phyloP scores from a whole-genome alignment of 37 sponge, comb jelly and placozoan species.

The Petrosia ficiformis region DNA sequence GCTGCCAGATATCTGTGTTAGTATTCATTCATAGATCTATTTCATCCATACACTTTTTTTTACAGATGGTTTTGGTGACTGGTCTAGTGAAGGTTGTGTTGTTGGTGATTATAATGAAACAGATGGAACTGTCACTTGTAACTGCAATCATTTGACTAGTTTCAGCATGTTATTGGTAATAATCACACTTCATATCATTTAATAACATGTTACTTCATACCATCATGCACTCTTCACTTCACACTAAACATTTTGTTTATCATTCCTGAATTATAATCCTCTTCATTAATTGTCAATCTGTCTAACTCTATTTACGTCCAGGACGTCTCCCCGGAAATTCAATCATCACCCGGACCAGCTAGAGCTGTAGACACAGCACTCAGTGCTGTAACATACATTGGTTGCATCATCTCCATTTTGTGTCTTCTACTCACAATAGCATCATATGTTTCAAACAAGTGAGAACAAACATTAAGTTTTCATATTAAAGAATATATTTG shows the following conservation, averaged over 20 bases:
- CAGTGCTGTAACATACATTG: constrained; percentile 13
- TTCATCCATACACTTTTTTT: not conserved
- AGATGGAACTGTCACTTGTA: not conserved
- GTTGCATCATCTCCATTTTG: constrained; percentile 26
- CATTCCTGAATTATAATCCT: too few relatives aligned
- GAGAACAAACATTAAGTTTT: too few relatives aligned
- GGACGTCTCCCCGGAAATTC: not conserved
- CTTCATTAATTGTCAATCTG: too few relatives aligned
- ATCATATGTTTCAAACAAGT: not conserved
- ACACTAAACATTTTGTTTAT: too few relatives aligned
- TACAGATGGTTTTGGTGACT: not conserved
- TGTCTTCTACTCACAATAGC: constrained; percentile 11
- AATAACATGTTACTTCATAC: not conserved
- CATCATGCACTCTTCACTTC: not conserved
- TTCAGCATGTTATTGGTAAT: not conserved
- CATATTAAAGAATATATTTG: too few relatives aligned
- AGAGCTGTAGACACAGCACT: constrained; percentile 12
- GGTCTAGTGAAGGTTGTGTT: not conserved
- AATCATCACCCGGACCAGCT: not conserved
- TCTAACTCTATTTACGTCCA: too few relatives aligned
- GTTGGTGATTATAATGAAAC: not conserved
- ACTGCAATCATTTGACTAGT: not conserved
- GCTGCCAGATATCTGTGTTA: too few relatives aligned
- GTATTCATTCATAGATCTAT: too few relatives aligned
- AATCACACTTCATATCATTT: not conserved